Base-by-base conservation (phyloP, 2,888 invertebrate genomes). In the Drosophila demipolita region DNA sequence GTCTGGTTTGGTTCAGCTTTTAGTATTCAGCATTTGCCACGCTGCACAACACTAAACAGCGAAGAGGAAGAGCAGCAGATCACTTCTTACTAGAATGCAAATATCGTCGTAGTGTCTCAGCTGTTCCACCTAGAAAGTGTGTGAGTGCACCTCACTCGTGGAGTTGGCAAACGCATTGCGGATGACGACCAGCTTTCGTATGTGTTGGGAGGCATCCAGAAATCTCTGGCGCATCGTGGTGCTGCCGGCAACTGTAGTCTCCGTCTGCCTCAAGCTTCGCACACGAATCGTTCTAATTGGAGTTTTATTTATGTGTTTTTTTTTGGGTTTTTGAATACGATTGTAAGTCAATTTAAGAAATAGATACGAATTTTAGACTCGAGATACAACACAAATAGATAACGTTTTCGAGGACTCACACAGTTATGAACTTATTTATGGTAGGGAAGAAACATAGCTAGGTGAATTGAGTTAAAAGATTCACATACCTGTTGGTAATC, bases 401-500 rank as follows among this genome's bases (percentile, higher is more conserved):
- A 8, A 45, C 45, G 8, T 8, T 45, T 45, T 45, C 40, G 26
- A 59, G 66, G 80, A 80, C 76, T 73, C 54, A 58, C 53, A 81
- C 71, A 71, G 45, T 69, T 66, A 69, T 63, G 53, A 75, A 68
- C 76, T 60, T 62, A 71, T 12, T 42, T 35, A 40, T 36, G 61
- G 64, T 11, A 12, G 36, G 15, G 4, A 40, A 20, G 20, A 0
- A 8, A 15, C 15, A 4, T 15, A 45, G 3, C 23, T 45, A 15
- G 45, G 23, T 42, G 20, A 29, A 12, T 7, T 20, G 11, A 32
- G 11, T 2, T 20, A 26, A 50, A 17, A 12, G 12, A 49, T 32
- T 12, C 2, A 87, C 91, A 81, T 73, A 92, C 92, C 93, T 92
- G 75, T 91, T 92, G 40, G 90, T 90, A 49, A 92, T 91, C 66